Evolutionary conservation across 2,888 invertebrate genomes (phyloP).

Genomic region (Cheilosia pagana): DNA sequence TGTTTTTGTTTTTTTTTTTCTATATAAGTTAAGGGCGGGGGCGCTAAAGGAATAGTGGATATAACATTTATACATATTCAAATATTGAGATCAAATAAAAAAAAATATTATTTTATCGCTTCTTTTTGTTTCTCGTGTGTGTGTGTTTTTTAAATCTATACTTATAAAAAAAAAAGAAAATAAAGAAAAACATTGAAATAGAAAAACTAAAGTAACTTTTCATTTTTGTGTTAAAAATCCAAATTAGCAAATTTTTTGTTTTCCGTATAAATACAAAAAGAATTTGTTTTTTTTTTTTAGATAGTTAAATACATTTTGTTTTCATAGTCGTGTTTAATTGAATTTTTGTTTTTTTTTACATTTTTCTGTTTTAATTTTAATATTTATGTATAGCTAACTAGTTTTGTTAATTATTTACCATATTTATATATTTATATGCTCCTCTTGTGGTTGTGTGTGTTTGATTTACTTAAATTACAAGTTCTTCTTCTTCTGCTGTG

Average conservation of each 20-base stretch:
- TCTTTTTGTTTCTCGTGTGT: conserved; percentile 43
- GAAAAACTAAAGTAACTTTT: conserved; percentile 68
- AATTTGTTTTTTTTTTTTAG: conserved; percentile 54
- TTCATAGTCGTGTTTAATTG: conserved; percentile 54
- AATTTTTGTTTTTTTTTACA: conserved; percentile 22
- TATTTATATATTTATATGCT: conserved; percentile 70
- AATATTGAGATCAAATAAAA: conserved; percentile 75
- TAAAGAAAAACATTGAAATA: conserved; percentile 65
- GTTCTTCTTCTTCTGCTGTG: conserved; percentile 61
- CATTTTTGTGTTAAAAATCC: conserved; percentile 55
- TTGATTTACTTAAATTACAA: conserved; percentile 63
- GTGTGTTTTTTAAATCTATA: conserved; percentile 59
- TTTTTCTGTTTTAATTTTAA: conserved; percentile 47
- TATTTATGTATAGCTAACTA: conserved; percentile 65
- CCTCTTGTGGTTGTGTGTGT: conserved; percentile 53
- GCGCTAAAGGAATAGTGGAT: conserved; percentile 64
- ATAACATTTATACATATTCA: conserved; percentile 74
- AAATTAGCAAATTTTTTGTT: conserved; percentile 47
- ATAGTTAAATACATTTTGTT: conserved; percentile 60
- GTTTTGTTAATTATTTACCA: conserved; percentile 61
- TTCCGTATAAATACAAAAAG: conserved; percentile 63
- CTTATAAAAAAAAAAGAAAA: conserved; percentile 37
- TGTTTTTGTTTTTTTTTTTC: conserved; percentile 28
- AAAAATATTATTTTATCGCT: conserved; percentile 68
- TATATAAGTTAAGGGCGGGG: conserved; percentile 72